Evolutionary conservation across 2,797 vertebrate genomes (phyloP), one percentile per base, ranked within the genome.

Genomic region (Poeciliopsis paucimaculata): DNA sequence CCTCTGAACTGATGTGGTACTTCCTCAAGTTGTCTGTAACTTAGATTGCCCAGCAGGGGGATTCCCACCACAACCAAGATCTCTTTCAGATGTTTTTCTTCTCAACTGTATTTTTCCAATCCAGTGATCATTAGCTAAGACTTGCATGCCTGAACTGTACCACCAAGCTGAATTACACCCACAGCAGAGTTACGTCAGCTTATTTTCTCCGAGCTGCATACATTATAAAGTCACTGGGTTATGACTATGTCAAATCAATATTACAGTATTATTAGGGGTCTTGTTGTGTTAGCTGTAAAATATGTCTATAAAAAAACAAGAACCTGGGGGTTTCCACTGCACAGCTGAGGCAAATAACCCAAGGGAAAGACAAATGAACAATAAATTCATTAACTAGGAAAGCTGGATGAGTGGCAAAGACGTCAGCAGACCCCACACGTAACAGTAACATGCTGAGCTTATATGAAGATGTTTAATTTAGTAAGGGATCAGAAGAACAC

Each of bases 191-290:
- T 49, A n/a, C 76, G 34, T 82, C 83, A 81, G 80, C 84, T 53
- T 46, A 72, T 88, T 76, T 64, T 62, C 72, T 72, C 57, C 43
- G 55, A 34, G 60, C 47, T 75, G 41, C 0, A 1, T 76, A 45
- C 68, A 71, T 20, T 55, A 70, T 75, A 49, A 74, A 86, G 72
- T 68, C 72, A 77, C 81, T 75, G 78, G 57, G 78, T 83, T 79
- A 43, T 34, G 81, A 78, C 86, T 26, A 62, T 76, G 82, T 90
- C 77, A 81, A 80, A 90, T 92, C 89, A 86, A 91, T 93, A 84
- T n/a, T 78, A 81, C 77, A 75, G 26, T n/a, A 64, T 77, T 77
- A 86, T 88, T 77, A 79, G 4, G 1, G 47, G 57, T 76, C 72
- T 87, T 85, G 76, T 87, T 85, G 75, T 77, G 68, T 81, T 80